These are phyloP conservation scores for Ceuthmochares aereus DNA, from an alignment of 2,113 vertebrate genomes.

Conservation along the genomic window DNA sequence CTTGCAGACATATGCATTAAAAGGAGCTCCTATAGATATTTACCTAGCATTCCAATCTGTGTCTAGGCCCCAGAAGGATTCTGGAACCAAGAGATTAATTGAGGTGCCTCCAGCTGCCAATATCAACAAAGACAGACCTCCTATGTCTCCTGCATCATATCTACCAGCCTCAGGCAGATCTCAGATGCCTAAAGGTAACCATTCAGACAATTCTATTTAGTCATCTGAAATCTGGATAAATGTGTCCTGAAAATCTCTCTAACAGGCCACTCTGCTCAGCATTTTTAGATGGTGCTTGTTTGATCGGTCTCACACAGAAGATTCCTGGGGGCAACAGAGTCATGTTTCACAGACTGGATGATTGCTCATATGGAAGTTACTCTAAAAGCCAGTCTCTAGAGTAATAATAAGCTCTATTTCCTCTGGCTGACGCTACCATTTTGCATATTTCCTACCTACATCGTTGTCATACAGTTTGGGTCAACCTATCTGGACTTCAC, in stretches of 20 bases:
- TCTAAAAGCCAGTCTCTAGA: not conserved
- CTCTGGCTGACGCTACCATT: not conserved
- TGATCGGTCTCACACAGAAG: not conserved
- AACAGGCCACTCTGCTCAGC: not conserved
- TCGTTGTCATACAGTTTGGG: not conserved
- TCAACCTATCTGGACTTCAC: rapidly evolving
- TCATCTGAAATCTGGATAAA: not conserved
- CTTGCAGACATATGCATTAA: not conserved
- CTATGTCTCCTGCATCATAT: not conserved
- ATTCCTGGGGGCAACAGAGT: not conserved
- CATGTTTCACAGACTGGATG: not conserved
- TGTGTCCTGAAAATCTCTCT: rapidly evolving
- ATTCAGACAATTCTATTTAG: not conserved
- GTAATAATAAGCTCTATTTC: not conserved
- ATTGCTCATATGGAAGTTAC: not conserved
- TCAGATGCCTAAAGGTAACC: not conserved
- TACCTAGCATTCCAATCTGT: not conserved
- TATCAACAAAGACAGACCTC: not conserved
- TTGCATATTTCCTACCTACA: not conserved
- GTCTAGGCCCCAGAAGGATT: not conserved
- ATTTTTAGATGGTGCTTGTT: not conserved
- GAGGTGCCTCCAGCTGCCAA: not conserved
- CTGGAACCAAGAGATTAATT: not conserved
- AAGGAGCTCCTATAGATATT: not conserved
- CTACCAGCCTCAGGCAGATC: not conserved